Conservation (phyloP, 2,888 invertebrate genomes). For the Ophion obscuratus region DNA sequence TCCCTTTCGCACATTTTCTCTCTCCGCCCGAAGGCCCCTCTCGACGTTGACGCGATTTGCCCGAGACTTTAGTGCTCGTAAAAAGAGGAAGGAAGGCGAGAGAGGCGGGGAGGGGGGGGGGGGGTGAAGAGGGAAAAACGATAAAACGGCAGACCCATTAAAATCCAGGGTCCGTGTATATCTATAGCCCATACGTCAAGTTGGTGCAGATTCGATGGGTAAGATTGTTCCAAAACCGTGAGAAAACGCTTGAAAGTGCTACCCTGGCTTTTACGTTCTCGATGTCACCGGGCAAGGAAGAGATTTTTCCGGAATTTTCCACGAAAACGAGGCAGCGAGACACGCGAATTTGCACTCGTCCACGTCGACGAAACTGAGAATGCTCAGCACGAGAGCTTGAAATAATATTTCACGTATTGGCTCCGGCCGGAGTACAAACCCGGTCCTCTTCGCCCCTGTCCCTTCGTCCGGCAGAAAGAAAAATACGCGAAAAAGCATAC, state of each 20-base stretch:
- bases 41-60: slow-evolving; percentile 24
- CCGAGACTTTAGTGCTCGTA: slow-evolving; percentile 59
- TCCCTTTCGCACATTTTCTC: slow-evolving; percentile 33
- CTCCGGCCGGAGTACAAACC: slow-evolving; percentile 35
- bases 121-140: slow-evolving; percentile 2
- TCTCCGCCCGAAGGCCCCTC: not conserved
- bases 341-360: slow-evolving; percentile 45
- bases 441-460: not conserved
- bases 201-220: slow-evolving; percentile 14
- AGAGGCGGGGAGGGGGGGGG: not conserved
- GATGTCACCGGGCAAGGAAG: slow-evolving; percentile 10
- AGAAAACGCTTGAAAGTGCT: slow-evolving; percentile 31
- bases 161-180: slow-evolving; percentile 31
- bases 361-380: slow-evolving; percentile 26
- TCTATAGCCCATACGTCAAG: slow-evolving; percentile 21
- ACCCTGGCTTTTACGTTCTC: slow-evolving; percentile 50
- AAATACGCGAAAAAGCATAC: slow-evolving; percentile 39
- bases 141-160: slow-evolving; percentile 44
- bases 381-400: slow-evolving; percentile 48
- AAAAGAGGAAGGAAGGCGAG: slow-evolving; percentile 24
- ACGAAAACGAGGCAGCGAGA: not conserved
- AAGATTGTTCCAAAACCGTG: slow-evolving; percentile 11
- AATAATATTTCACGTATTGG: slow-evolving; percentile 65
- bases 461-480: slow-evolving; percentile 16
- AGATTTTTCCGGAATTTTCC: slow-evolving; percentile 12